These are phyloP conservation scores for Scaptomyza reducta DNA, from an alignment of 2,888 invertebrate species.

Conservation along the genomic window DNA sequence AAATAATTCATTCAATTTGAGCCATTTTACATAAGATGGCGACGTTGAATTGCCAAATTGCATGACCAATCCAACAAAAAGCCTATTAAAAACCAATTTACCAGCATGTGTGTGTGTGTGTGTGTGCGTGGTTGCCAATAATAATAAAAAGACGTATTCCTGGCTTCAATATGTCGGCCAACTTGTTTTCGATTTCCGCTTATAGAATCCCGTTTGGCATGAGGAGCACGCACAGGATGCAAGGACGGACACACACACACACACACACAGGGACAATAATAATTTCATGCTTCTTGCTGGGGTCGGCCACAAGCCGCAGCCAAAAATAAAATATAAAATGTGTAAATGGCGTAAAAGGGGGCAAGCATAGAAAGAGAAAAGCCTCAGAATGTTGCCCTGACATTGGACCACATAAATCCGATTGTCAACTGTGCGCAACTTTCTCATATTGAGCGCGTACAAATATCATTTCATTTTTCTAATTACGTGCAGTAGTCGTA, in stretches of 20 bases:
- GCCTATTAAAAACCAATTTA: constrained; percentile 62
- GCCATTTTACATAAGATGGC: constrained; percentile 40
- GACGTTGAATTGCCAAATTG: constrained; percentile 44
- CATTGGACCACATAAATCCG: constrained; percentile 62
- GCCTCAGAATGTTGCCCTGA: constrained; percentile 14
- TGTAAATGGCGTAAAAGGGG: constrained; percentile 4
- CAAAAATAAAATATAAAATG: constrained; percentile 13
- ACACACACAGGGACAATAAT: constrained; percentile 14
- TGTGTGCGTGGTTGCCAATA: constrained; percentile 1
- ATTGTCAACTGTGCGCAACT: constrained; percentile 60
- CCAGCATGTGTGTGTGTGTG: constrained; percentile 7
- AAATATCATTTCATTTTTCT: constrained; percentile 49
- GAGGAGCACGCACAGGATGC: constrained; percentile 28
- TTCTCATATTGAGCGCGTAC: constrained; percentile 30
- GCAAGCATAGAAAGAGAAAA: background rate
- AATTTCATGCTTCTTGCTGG: constrained; percentile 12
- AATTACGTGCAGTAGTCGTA: constrained; percentile 52
- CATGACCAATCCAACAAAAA: constrained; percentile 31
- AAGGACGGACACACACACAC: constrained; percentile 8
- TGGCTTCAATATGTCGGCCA: constrained; percentile 56
- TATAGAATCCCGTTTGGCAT: constrained; percentile 14
- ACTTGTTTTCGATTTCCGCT: constrained; percentile 78
- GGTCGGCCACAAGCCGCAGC: constrained; percentile 12
- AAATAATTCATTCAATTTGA: constrained; percentile 33
- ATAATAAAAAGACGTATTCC: constrained; percentile 32